Conservation (phyloP, 1,140 invertebrate species). For the Hycleus phaleratus region DNA sequence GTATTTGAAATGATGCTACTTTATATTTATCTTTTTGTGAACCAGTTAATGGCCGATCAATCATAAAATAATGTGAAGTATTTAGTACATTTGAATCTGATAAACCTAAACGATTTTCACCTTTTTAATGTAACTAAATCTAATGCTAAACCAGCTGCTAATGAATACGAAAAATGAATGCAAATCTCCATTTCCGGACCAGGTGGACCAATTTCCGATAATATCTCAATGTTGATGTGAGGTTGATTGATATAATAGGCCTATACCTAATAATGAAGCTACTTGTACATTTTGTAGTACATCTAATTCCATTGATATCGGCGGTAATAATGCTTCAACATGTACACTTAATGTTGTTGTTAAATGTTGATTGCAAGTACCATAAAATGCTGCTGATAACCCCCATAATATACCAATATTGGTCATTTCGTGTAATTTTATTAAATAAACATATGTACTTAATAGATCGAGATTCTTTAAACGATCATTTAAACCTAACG, state of each 20-base stretch:
- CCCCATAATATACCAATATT: constrained; percentile 83
- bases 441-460: constrained; percentile 84
- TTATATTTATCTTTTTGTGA: constrained; percentile 81
- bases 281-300: constrained; percentile 88
- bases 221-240: constrained; percentile 78
- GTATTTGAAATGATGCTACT: constrained; percentile 71
- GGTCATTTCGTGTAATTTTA: constrained; percentile 83
- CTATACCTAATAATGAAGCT: constrained; percentile 84
- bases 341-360: constrained; percentile 89
- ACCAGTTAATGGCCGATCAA: constrained; percentile 70
- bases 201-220: constrained; percentile 64
- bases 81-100: constrained; percentile 76
- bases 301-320: constrained; percentile 89
- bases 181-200: constrained; percentile 95
- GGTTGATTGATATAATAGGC: constrained; percentile 85
- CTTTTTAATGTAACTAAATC: constrained; percentile 82
- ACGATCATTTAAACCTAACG: constrained; percentile 87
- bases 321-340: constrained; percentile 83
- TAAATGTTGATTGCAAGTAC: constrained; percentile 81
- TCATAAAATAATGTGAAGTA: constrained; percentile 87
- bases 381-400: constrained; percentile 40
- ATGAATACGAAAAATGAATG: constrained; percentile 84
- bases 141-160: constrained; percentile 85
- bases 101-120: constrained; percentile 53
- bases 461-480: constrained; percentile 75